Percentiles rank a stretch among this genome's conserved stretches.
Evolutionary conservation across 2,113 vertebrate genomes (phyloP).

Genomic region (Rissa tridactyla): DNA sequence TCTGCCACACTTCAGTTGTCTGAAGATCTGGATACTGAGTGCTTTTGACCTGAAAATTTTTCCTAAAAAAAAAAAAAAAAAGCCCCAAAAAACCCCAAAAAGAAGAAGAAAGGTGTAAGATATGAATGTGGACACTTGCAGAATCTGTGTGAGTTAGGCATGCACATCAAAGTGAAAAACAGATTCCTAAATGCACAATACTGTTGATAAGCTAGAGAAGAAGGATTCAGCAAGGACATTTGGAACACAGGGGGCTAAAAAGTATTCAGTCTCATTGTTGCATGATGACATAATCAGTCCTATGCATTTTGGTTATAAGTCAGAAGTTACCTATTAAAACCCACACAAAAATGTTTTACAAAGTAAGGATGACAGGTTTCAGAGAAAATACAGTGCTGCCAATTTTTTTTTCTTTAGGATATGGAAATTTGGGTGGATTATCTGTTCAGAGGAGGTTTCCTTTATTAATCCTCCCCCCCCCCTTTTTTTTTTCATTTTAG

Average conservation of each 20-base stretch:
- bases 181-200: background rate
- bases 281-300: conserved; percentile 32
- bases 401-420: conserved; percentile 40
- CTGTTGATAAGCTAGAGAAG: background rate
- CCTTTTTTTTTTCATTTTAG: conserved; percentile 57
- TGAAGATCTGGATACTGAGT: background rate
- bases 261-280: conserved; percentile 5
- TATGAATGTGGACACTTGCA: background rate
- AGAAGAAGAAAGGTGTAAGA: background rate
- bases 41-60: background rate
- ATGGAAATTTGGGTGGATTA: conserved; percentile 68
- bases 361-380: conserved; percentile 49
- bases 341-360: conserved; percentile 44
- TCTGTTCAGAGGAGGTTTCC: conserved; percentile 69
- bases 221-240: background rate
- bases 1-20: background rate
- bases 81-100: background rate
- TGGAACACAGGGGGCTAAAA: background rate
- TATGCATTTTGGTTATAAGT: conserved; percentile 26
- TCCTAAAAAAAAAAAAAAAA: background rate
- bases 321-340: conserved; percentile 43
- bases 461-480: conserved; percentile 47
- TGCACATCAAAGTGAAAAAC: background rate
- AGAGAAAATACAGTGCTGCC: conserved; percentile 34
- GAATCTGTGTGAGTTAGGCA: background rate